Evolutionary conservation across 2,888 invertebrate species (phyloP).

Genomic region (Crematogaster levior): DNA sequence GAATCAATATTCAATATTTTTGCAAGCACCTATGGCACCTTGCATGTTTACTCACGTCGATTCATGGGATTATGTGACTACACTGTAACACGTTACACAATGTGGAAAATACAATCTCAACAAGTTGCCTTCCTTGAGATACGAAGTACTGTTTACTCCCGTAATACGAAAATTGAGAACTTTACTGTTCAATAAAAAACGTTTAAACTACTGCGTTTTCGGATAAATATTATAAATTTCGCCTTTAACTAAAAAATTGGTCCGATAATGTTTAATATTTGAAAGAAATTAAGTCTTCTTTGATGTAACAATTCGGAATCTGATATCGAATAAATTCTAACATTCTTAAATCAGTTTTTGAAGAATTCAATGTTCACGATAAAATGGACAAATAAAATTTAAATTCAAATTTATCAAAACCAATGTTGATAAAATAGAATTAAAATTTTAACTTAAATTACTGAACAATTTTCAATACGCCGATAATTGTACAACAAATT

Average conservation of each 20-base stretch:
- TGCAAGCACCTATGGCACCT: neutral
- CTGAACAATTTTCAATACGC: neutral
- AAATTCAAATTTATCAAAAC: neutral
- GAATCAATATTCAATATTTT: conserved; percentile 54
- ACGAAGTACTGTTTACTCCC: neutral
- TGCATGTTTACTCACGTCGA: conserved; percentile 12
- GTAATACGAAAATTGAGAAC: neutral
- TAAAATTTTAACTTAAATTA: neutral
- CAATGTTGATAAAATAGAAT: neutral
- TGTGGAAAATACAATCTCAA: neutral
- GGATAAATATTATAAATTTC: neutral
- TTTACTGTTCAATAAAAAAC: neutral
- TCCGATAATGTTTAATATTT: neutral
- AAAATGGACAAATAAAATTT: neutral
- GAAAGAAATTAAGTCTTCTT: neutral
- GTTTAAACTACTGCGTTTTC: neutral
- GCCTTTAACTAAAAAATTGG: neutral
- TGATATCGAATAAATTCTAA: neutral
- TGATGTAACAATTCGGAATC: conserved; percentile 1
- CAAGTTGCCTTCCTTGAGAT: neutral
- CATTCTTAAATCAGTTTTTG: neutral
- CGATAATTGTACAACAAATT: neutral
- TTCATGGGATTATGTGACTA: conserved; percentile 7
- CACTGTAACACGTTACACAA: neutral
- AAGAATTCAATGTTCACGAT: neutral